Evolutionary conservation across 2,113 vertebrate genomes (phyloP), one percentile per base, ranked within the genome.

Genomic region (Barnardius zonarius): DNA sequence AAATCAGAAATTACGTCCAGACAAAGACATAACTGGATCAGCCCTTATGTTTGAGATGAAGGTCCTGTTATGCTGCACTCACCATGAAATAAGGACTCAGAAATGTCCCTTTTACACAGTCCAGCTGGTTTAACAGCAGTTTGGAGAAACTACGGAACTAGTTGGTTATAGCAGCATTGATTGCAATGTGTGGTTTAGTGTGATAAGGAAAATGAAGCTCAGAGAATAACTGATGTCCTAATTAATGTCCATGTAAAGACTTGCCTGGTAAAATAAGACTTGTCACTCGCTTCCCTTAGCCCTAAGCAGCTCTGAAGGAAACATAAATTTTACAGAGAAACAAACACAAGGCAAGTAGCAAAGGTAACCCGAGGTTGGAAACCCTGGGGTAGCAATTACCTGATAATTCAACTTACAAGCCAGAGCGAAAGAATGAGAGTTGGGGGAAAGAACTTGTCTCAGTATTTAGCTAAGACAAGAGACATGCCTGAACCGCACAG

Each of bases 401-500:
- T 52, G 46, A n/a, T 69, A 62, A 52, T 80, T 86, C 82, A 90
- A 41, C 37, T 31, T 69, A 64, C 63, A 94, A 77, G 80, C 23
- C 30, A 41, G 63, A 88, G 59, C 9, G 54, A 57, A 90, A 75
- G 52, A 73, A 85, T 23, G 44, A 79, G 4, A 24, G 15, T 39
- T 6, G 9, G 43, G 25, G 31, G 5, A 52, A 93, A 46, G 74
- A 76, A 51, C 11, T 8, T 33, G 19, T 49, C 25, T 95, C 0
- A 0, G 5, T 80, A 25, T 66, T 88, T 73, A 80, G 62, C 2
- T 5, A 63, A 92, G 66, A 12, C 24, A 68, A 48, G 85, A 82
- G 27, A 52, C 6, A 2, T 43, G 35, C 39, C 62, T 3, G 0
- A 28, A 75, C 46, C 0, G 0, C 2, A 8, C 49, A 72, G 35